Evolutionary conservation across 2,797 vertebrate species (phyloP).

Genomic region (Muscicapa striata): DNA sequence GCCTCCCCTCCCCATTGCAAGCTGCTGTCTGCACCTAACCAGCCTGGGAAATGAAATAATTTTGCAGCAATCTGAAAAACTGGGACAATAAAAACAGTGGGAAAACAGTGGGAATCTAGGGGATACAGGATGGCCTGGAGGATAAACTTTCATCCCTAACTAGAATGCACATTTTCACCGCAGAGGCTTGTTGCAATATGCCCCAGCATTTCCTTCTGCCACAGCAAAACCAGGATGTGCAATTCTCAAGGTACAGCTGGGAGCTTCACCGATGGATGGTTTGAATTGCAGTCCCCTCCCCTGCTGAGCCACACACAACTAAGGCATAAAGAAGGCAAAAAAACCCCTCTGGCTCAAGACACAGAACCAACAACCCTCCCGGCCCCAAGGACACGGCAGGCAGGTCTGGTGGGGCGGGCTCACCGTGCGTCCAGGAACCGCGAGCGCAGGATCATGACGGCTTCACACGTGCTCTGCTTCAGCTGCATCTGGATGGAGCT

Average conservation of each 20-base stretch:
- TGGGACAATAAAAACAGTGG: not conserved
- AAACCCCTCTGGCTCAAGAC: not conserved
- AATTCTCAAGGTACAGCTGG: not conserved
- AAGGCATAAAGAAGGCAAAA: not conserved
- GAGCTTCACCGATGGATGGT: not conserved
- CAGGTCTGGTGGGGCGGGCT: not conserved
- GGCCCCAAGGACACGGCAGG: not conserved
- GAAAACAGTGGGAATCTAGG: not conserved
- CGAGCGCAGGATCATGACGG: conserved; percentile 97
- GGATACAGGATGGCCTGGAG: not conserved
- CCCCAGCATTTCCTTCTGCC: not conserved
- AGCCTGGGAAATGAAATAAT: not conserved
- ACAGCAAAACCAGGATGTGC: not conserved
- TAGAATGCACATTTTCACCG: not conserved
- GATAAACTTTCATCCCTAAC: not conserved
- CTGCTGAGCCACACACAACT: not conserved
- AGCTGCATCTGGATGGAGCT: conserved; percentile 99
- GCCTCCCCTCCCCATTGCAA: not conserved
- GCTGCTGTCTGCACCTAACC: not conserved
- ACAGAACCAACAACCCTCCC: not conserved
- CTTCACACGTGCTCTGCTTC: conserved; percentile 97
- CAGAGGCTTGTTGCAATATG: not conserved
- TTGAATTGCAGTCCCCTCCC: not conserved
- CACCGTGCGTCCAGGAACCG: conserved; percentile 96
- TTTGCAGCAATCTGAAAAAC: not conserved